Conservation (phyloP, 1,140 invertebrate genomes). For the Euwallacea similis region DNA sequence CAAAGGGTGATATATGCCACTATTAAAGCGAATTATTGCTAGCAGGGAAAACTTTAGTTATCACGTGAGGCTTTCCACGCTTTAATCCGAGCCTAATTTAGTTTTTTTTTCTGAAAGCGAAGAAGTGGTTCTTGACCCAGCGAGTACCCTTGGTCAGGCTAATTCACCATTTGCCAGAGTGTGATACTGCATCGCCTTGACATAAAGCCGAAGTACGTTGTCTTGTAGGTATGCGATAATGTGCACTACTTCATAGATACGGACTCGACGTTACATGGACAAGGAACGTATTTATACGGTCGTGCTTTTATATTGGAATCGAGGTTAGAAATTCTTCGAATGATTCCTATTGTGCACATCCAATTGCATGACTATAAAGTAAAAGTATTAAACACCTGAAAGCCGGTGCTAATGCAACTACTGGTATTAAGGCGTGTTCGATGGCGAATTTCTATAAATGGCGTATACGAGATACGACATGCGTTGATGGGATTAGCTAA, state of each 20-base stretch:
- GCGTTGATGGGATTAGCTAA: no score
- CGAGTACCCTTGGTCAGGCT: neutral
- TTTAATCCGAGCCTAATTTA: neutral
- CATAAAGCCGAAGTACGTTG: constrained; percentile 2
- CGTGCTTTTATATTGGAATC: neutral
- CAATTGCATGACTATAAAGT: neutral
- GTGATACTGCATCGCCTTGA: neutral
- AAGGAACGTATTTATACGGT: neutral
- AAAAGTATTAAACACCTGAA: neutral
- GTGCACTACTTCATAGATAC: neutral
- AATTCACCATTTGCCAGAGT: neutral
- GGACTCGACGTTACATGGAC: neutral
- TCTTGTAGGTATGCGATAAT: neutral
- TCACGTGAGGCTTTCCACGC: neutral
- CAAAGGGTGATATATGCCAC: neutral
- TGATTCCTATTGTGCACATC: neutral
- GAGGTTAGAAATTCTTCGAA: no score
- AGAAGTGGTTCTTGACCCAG: no score
- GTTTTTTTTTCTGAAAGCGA: no score
- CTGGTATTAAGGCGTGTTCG: no score
- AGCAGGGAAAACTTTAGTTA: neutral
- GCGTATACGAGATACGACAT: no score
- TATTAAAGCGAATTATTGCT: neutral
- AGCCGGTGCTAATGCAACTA: neutral
- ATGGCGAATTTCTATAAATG: no score